Base-by-base conservation (phyloP, 2,888 invertebrate genomes). In the Diarsia mendica region DNA sequence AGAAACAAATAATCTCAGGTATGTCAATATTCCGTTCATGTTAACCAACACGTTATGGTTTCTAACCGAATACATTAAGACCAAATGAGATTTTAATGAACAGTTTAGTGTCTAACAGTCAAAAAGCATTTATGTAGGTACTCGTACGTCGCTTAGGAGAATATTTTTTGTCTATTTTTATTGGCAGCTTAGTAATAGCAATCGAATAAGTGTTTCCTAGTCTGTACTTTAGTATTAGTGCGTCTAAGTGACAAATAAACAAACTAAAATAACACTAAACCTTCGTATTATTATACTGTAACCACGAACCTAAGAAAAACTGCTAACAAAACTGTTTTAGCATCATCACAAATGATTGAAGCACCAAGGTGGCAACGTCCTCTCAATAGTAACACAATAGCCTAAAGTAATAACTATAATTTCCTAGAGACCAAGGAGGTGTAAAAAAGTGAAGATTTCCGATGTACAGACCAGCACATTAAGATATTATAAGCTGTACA, bases 141-240 rank as follows among this genome's bases (percentile, higher is more conserved):
- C n/a, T n/a, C n/a, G n/a, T 61, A 64, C 11, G 61, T 72, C 39
- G 20, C n/a, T 71, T 84, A 71, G 20, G 67, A 55, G n/a, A 75
- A 63, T 77, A 64, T 55, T 64, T 55, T 68, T 61, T 79, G 58
- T 53, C 18, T 64, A 61, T 66, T 84, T 81, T 65, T 69, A 82
- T 67, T 85, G 87, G 88, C 82, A 85, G 83, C 82, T 88, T 53
- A 82, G 67, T 13, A 75, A 72, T 49, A 80, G 66, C 58, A 79
- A 77, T 69, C 67, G 69, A 73, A 79, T 83, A 88, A 84, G 90
- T 88, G 90, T 89, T 87, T 88, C 87, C 90, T 91, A 90, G 90
- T 90, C 90, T 89, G 75, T 88, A 83, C 81, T 74, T 80, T 83
- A 82, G 72, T 79, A 72, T 66, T 84, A 82, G 55, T 64, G 53